These are phyloP conservation scores for Lordiphosa fenestrarum DNA, from an alignment of 2,888 invertebrate genomes.

Conservation along the genomic window DNA sequence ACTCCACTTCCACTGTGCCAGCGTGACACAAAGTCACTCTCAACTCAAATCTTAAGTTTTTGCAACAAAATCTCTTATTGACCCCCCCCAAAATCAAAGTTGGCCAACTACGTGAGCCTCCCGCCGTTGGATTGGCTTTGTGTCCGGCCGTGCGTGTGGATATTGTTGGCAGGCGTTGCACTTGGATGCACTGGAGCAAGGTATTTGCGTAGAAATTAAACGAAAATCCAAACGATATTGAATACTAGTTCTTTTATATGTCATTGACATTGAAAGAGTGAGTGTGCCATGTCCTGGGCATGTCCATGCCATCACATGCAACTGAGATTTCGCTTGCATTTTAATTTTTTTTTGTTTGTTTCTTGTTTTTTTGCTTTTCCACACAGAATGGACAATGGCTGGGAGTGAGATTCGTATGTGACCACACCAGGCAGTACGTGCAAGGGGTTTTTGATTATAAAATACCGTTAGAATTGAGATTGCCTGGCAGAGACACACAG, in stretches of 20 bases:
- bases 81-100: no score
- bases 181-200: no score
- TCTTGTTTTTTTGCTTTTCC: constrained; percentile 1
- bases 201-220: no score
- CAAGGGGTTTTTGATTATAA: constrained; percentile 35
- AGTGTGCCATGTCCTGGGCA: constrained; percentile 12
- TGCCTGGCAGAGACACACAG: background rate
- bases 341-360: constrained; percentile 30
- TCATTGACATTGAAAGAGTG: constrained; percentile 13
- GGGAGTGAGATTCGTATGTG: constrained; percentile 17
- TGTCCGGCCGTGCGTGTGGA: no score
- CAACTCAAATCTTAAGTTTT: no score
- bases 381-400: constrained; percentile 32
- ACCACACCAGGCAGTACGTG: constrained; percentile 33
- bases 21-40: no score
- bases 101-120: no score
- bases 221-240: constrained; percentile 15
- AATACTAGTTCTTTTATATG: constrained; percentile 3
- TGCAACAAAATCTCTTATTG: no score
- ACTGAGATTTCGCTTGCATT: constrained; percentile 42
- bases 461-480: constrained; percentile 10
- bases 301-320: constrained; percentile 22
- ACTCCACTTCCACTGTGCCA: no score
- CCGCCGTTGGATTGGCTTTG: no score
- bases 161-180: no score